Evolutionary conservation across 2,888 invertebrate species (phyloP).

Genomic region (Sycophila texana): DNA sequence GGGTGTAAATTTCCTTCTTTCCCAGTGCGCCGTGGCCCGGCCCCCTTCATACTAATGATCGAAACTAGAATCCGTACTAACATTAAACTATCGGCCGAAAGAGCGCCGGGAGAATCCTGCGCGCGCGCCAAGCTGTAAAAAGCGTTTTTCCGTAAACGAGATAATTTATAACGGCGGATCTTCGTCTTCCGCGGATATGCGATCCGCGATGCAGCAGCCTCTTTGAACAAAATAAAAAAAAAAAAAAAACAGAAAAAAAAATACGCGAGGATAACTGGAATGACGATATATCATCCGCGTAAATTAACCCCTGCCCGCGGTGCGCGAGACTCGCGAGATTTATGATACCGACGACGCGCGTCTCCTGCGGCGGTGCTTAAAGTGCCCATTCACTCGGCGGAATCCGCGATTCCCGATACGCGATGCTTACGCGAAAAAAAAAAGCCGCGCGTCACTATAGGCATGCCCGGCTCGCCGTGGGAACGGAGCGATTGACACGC

Average conservation of each 20-base stretch:
- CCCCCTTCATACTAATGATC: conserved; percentile 2
- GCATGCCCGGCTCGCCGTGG: too few species aligned
- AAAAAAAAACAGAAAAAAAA: too few species aligned
- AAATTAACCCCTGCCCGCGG: conserved; percentile 22
- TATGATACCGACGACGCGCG: neutral
- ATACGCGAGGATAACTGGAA: conserved; percentile 29
- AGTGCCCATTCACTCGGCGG: conserved; percentile 40
- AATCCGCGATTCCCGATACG: conserved; percentile 42
- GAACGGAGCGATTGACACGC: conserved; percentile 8
- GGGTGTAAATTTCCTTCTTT: too few species aligned
- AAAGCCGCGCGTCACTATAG: neutral
- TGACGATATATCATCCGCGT: conserved; percentile 25
- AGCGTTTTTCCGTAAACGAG: neutral
- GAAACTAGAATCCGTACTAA: neutral
- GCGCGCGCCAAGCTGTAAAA: conserved; percentile 4
- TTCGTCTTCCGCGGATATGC: conserved; percentile 20
- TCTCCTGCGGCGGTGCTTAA: conserved; percentile 17
- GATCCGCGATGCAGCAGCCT: neutral
- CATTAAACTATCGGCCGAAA: conserved; percentile 26
- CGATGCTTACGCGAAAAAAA: conserved; percentile 14
- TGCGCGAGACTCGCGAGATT: neutral
- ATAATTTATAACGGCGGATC: neutral
- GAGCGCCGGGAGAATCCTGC: neutral
- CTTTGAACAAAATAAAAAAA: too few species aligned
- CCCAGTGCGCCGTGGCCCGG: too few species aligned